These are phyloP conservation scores for Temnopleurus reevesii DNA, from an alignment of 53 echinoderm and acorn worm genomes.

Conservation along the genomic window DNA sequence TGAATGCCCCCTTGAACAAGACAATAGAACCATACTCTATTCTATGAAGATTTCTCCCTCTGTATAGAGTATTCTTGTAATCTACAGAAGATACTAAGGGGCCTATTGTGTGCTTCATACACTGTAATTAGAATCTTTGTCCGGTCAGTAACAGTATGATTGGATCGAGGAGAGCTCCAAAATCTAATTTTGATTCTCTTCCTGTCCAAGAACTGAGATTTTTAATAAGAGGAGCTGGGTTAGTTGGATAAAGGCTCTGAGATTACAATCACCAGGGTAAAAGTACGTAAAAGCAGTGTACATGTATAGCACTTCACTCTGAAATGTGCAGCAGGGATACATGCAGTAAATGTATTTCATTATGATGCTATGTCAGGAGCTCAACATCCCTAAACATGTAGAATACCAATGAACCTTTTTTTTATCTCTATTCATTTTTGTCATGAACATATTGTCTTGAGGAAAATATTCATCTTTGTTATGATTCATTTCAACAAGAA, in stretches of 20 bases:
- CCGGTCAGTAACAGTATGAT: conserved; percentile 37
- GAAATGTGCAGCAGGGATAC: no score
- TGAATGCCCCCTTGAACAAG: background rate
- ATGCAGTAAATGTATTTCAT: no score
- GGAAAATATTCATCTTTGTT: no score
- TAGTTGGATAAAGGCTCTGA: background rate
- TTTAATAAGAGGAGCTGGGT: conserved; percentile 35
- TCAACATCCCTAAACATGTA: no score
- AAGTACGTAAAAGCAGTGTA: background rate
- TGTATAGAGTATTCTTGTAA: background rate
- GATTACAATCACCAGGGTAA: background rate
- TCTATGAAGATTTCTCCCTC: background rate
- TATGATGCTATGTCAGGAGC: no score
- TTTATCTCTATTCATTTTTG: no score
- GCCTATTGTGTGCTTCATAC: conserved; percentile 24
- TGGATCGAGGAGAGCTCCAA: conserved; percentile 25
- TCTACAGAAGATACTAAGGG: background rate
- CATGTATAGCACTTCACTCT: background rate
- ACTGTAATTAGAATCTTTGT: conserved; percentile 22
- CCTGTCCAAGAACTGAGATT: conserved; percentile 37
- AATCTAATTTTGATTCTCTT: conserved; percentile 49
- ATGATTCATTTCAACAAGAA: no score
- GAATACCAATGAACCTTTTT: no score
- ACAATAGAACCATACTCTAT: background rate
- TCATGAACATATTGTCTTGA: no score